Base-by-base conservation (phyloP, 1,140 invertebrate species). In the Panagrolaimus sp. region DNA sequence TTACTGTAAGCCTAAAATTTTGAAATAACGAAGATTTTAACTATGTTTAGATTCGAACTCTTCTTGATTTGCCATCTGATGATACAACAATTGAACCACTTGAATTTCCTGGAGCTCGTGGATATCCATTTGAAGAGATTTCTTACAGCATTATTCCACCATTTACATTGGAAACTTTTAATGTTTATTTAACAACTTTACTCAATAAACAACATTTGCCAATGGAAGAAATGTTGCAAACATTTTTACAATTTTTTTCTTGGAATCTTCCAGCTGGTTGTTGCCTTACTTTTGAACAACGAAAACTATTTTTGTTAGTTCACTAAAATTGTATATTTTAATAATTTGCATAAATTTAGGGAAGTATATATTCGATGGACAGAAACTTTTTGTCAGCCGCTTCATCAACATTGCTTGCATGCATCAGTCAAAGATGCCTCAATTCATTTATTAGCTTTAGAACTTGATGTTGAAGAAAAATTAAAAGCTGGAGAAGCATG, bases 221-320 rank as follows among this genome's bases (percentile, higher is more conserved):
- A 6, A n/a, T 58, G 8, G 52, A 58, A 26, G 52, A 58, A 14
- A n/a, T 58, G 8, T n/a, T 58, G 1, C 21, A 58, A 10, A 26
- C 52, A 12, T 58, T 26, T 26, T 26, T 58, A 28, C 17, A 21
- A 12, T 58, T 58, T 28, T 58, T 58, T 58, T 21, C 52, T 21
- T 26, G 21, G 21, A 26, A 21, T 26, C 52, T 58, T 21, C 17
- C 52, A 12, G 52, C 52, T 58, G 52, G 52, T 26, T 58, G 52
- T 21, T 12, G 14, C 4, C 12, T 58, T 12, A 58, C 52, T 21
- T 12, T n/a, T 12, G 15, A 21, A 26, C 21, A 58, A 21, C 15
- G 52, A n/a, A 14, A 28, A 6, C 52, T 58, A 26, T 58, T 21
- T 58, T 17, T 58, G 52, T 58, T 12, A 58, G 52, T 58, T 58